A percentile compares a stretch with the other conserved stretches of the same genome.
phyloP scores from a whole-genome alignment of 2,797 vertebrate genomes.

The Craterocephalus amniculus region DNA sequence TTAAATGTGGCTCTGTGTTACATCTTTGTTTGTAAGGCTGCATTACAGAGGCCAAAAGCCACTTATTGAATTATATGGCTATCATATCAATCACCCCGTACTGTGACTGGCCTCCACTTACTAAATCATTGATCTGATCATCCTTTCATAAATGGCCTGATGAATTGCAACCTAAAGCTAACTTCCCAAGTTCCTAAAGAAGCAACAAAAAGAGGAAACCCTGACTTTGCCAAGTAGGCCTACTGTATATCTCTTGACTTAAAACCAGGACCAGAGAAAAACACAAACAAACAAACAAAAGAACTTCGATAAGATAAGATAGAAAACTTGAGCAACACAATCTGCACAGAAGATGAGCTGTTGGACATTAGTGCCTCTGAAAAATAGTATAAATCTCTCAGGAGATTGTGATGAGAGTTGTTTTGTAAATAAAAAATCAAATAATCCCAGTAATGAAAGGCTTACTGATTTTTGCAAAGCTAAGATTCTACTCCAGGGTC shows the following conservation, averaged over 20 bases:
- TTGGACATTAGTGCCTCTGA: background rate
- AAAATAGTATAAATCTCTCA: background rate
- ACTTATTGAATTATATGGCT: slow-evolving; percentile 71
- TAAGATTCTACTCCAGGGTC: background rate
- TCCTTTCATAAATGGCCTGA: slow-evolving; percentile 67
- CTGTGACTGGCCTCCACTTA: slow-evolving; percentile 65
- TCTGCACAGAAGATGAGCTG: background rate
- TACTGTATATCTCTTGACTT: background rate
- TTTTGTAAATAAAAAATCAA: background rate
- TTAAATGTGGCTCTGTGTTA: slow-evolving; percentile 34
- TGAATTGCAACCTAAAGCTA: background rate
- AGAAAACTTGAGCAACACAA: background rate
- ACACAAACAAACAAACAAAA: too few relatives aligned
- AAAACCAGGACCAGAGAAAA: background rate
- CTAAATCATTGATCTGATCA: slow-evolving; percentile 74
- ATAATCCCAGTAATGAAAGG: background rate
- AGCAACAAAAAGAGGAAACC: background rate
- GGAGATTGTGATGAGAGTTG: background rate
- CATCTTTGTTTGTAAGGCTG: slow-evolving; percentile 54
- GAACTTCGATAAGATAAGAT: too few relatives aligned
- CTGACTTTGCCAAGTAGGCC: background rate
- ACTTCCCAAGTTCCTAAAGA: background rate
- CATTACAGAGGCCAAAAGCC: slow-evolving; percentile 49
- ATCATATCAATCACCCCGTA: slow-evolving; percentile 69
- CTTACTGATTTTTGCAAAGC: background rate